A percentile compares a stretch with the other conserved stretches of the same genome.
Conservation (phyloP, 2,888 invertebrate species). For the Drosophila austrosaltans region DNA sequence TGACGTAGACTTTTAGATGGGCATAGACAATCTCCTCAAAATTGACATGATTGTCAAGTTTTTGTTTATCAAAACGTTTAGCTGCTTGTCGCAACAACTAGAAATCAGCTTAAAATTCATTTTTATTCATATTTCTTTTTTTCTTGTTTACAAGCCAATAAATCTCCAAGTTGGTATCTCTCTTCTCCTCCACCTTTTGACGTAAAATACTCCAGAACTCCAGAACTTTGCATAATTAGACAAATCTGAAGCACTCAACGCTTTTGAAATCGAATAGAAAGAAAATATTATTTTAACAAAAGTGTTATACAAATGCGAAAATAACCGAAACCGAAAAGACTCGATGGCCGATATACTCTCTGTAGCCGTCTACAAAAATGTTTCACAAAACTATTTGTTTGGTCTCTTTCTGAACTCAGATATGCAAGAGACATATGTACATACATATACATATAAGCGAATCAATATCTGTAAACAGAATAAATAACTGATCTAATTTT, state of each 20-base stretch:
- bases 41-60: constrained; percentile 51
- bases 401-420: no score
- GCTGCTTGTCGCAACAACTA: constrained; percentile 28
- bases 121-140: constrained; percentile 10
- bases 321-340: neutral
- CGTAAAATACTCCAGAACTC: neutral
- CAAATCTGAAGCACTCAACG: constrained; percentile 2
- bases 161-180: neutral
- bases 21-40: constrained; percentile 50
- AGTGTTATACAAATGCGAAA: neutral
- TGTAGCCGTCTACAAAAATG: neutral
- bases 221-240: constrained; percentile 14
- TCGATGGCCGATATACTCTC: neutral
- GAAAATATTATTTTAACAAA: neutral
- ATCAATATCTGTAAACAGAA: no score
- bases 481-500: no score
- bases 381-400: no score
- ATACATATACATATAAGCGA: no score
- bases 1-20: constrained; percentile 53
- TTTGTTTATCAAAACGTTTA: constrained; percentile 46
- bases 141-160: neutral
- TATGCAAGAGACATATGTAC: no score
- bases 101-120: constrained; percentile 15
- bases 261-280: constrained; percentile 2
- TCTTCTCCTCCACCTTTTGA: neutral